Evolutionary conservation across 2,113 vertebrate genomes (phyloP).

Genomic region (Smithornis capensis): DNA sequence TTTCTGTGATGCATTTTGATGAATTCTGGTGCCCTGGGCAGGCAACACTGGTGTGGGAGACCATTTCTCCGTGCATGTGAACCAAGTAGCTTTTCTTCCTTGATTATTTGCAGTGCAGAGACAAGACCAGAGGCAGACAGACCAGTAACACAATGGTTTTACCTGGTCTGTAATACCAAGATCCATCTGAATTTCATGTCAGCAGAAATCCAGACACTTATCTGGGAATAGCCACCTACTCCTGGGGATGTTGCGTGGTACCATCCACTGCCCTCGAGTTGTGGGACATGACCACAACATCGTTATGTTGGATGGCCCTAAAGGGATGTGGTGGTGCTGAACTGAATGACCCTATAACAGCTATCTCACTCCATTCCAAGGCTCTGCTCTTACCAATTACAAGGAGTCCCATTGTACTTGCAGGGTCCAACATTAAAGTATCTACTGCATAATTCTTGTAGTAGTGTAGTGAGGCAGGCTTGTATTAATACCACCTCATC

Average conservation of each 20-base stretch:
- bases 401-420: not conserved
- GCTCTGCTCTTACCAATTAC: not conserved
- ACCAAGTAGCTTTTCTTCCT: not conserved
- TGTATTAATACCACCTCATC: constrained; percentile 56
- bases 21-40: not conserved
- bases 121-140: not conserved
- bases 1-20: not conserved
- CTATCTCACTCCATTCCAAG: not conserved
- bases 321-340: not conserved
- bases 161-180: not conserved
- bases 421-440: not conserved
- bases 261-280: not conserved
- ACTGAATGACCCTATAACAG: not conserved
- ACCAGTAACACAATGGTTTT: not conserved
- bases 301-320: not conserved
- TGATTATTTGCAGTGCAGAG: not conserved
- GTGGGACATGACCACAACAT: accelerated
- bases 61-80: not conserved
- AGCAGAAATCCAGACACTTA: not conserved
- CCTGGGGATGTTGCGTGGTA: not conserved
- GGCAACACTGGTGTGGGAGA: not conserved
- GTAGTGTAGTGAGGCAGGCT: constrained; percentile 28
- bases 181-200: not conserved
- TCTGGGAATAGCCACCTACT: not conserved
- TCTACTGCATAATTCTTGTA: constrained; percentile 9